phyloP scores from a whole-genome alignment of 2,888 invertebrate genomes.

The Prenolepis imparis region DNA sequence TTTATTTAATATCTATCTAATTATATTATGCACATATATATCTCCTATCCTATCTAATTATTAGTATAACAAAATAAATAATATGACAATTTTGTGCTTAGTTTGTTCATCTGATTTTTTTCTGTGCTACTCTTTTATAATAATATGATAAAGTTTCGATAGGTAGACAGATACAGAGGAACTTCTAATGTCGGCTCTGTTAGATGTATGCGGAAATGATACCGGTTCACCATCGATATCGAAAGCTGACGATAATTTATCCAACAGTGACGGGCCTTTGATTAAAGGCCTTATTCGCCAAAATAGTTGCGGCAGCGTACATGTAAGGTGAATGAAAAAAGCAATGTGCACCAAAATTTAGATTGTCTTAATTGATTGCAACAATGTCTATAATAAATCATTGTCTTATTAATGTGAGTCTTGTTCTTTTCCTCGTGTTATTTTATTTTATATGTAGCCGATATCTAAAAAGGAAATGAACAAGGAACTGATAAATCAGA shows the following conservation, averaged over 20 bases:
- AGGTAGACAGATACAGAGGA: slow-evolving; percentile 19
- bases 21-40: no score
- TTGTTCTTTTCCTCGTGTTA: not conserved
- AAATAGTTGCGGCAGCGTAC: slow-evolving; percentile 66
- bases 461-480: not conserved
- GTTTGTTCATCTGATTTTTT: not conserved
- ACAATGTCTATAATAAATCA: not conserved
- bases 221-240: slow-evolving; percentile 83
- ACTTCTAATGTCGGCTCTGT: slow-evolving; percentile 67
- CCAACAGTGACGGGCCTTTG: slow-evolving; percentile 84
- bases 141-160: not conserved
- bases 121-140: not conserved
- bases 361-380: not conserved
- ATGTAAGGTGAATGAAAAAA: slow-evolving; percentile 58
- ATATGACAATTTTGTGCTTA: not conserved
- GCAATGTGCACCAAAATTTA: not conserved
- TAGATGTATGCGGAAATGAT: slow-evolving; percentile 76
- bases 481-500: not conserved
- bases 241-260: slow-evolving; percentile 83
- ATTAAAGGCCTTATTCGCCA: slow-evolving; percentile 75
- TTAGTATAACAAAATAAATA: not conserved
- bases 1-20: no score
- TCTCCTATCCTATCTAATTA: not conserved
- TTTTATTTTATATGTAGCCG: not conserved
- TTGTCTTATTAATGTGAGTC: not conserved